These are phyloP conservation scores for Athalia rosae DNA, from an alignment of 2,888 invertebrate genomes.

Conservation along the genomic window DNA sequence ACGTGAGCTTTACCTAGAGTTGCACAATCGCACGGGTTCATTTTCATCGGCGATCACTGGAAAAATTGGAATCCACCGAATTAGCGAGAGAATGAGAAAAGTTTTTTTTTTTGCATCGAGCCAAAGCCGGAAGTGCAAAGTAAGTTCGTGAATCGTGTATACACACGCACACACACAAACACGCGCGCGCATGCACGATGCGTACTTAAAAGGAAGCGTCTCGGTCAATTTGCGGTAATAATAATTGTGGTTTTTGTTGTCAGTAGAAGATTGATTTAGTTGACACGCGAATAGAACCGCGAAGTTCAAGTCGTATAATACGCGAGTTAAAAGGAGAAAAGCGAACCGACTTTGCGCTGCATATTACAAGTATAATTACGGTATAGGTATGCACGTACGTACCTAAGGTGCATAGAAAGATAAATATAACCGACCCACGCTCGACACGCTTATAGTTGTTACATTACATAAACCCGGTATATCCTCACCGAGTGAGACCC, in stretches of 20 bases:
- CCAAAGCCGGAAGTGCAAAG: too few relatives aligned
- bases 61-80: too few relatives aligned
- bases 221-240: constrained; percentile 64
- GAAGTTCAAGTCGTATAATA: not conserved
- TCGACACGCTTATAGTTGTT: constrained; percentile 7
- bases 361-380: constrained; percentile 28
- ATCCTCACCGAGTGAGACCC: constrained; percentile 7
- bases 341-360: constrained; percentile 6
- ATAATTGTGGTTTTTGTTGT: constrained; percentile 55
- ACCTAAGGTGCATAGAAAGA: constrained; percentile 9
- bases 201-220: constrained; percentile 46
- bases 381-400: not conserved
- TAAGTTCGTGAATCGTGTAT: too few relatives aligned
- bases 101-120: too few relatives aligned
- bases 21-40: too few relatives aligned
- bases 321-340: constrained; percentile 30
- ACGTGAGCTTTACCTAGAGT: too few relatives aligned
- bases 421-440: constrained; percentile 37
- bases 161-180: too few relatives aligned
- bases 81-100: too few relatives aligned
- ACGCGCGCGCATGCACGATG: not conserved
- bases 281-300: constrained; percentile 49
- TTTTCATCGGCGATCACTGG: too few relatives aligned
- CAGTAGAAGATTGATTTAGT: constrained; percentile 62
- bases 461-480: constrained; percentile 18